A percentile compares a stretch with the other conserved stretches of the same genome.
Evolutionary conservation across 2,797 vertebrate genomes (phyloP).

Genomic region (Hydrolagus colliei): DNA sequence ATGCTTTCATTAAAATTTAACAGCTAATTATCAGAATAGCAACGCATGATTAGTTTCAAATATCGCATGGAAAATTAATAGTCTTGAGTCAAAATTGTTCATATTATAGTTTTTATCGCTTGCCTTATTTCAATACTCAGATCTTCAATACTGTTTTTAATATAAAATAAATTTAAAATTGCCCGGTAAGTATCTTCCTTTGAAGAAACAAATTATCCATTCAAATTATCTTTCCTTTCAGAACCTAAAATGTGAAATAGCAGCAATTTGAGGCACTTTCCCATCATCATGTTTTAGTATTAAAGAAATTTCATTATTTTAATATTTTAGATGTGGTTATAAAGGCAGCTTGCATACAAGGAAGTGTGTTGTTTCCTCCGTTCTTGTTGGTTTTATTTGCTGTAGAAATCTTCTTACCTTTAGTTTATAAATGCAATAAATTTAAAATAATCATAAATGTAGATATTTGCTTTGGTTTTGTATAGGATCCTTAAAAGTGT

Average conservation of each 20-base stretch:
- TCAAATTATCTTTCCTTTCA: background rate
- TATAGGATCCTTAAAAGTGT: too few relatives aligned
- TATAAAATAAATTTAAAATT: background rate
- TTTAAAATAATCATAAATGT: too few relatives aligned
- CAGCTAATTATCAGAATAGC: background rate
- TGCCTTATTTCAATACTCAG: background rate
- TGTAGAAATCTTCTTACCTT: background rate
- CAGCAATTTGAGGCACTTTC: conserved; percentile 10
- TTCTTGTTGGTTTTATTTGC: background rate
- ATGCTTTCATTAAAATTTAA: background rate
- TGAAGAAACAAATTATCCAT: background rate
- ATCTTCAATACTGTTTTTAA: background rate
- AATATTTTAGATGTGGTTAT: background rate
- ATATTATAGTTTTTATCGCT: background rate
- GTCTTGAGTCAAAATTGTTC: background rate
- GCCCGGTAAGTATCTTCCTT: background rate
- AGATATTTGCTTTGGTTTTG: too few relatives aligned
- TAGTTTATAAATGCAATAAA: background rate
- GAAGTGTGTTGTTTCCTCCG: too few relatives aligned
- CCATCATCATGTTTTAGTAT: background rate
- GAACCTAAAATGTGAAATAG: background rate
- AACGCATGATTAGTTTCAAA: background rate
- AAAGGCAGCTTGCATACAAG: background rate
- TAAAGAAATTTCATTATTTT: background rate
- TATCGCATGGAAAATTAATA: background rate